Evolutionary conservation across 2,888 invertebrate species (phyloP).

Genomic region (Ennomos erosarius): DNA sequence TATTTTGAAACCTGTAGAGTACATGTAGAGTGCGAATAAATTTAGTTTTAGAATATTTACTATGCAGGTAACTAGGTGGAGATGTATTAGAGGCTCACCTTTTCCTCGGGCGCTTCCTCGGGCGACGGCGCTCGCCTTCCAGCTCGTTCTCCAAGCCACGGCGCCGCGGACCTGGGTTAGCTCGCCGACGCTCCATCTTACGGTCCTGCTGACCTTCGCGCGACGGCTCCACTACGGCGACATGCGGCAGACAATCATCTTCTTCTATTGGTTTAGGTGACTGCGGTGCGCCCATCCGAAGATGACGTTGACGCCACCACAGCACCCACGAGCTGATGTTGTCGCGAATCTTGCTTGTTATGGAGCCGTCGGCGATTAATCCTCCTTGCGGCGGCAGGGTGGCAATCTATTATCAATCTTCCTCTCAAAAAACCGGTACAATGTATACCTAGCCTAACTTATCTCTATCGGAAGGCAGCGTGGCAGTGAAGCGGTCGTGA

Average conservation of each 20-base stretch:
- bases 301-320: conserved; percentile 82
- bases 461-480: conserved; percentile 63
- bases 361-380: conserved; percentile 50
- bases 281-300: conserved; percentile 83
- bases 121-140: conserved; percentile 72
- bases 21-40: too few relatives aligned
- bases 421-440: conserved; percentile 46
- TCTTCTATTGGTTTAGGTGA: conserved; percentile 75
- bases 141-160: conserved; percentile 71
- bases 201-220: conserved; percentile 59
- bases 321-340: conserved; percentile 81
- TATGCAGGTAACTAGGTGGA: not conserved
- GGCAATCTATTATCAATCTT: conserved; percentile 48
- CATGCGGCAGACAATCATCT: conserved; percentile 70
- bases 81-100: conserved; percentile 55
- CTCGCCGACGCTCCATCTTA: conserved; percentile 70
- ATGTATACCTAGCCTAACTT: conserved; percentile 56
- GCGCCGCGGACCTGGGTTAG: conserved; percentile 64
- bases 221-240: conserved; percentile 67
- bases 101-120: conserved; percentile 64
- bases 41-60: too few relatives aligned
- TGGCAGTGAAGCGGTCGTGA: conserved; percentile 66
- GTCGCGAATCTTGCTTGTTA: conserved; percentile 77
- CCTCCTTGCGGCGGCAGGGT: conserved; percentile 46
- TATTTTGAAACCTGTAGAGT: not conserved